Evolutionary conservation across 1,140 invertebrate species (phyloP), one percentile per base, ranked within the genome.

Genomic region (Neodiprion virginianus): DNA sequence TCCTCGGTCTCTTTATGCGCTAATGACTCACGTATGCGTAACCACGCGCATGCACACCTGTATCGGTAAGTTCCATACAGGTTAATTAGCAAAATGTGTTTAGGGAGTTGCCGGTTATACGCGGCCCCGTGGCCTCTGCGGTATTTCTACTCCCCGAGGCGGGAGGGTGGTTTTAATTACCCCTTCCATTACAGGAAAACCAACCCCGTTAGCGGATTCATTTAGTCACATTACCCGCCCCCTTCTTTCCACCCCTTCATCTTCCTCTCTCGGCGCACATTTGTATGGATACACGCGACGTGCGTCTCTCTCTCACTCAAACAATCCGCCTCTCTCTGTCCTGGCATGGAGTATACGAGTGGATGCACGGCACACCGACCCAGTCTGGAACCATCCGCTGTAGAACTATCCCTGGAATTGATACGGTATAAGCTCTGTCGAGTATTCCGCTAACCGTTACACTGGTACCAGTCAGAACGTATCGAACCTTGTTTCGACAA

Each of bases 171-270:
- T 83, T 84, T 85, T 85, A 85, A 84, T 84, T 85, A 84, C 81
- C 84, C 82, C 81, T 83, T 79, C 83, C 83, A 86, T 82, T 81
- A 77, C 71, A 61, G 74, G 75, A 74, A 79, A 79, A 80, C 81
- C 82, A 83, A 84, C 82, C 78, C 82, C 82, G 81, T 84, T 83
- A 84, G 78, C 78, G 83, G 83, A 86, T 86, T 84, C 84, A 83
- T 86, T 86, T 86, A 84, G 82, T 86, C 83, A 80, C 83, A 81
- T 83, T 83, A 83, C 79, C 75, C 75, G 71, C 75, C 76, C 76
- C 72, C 48, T 71, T 40, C 28, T 5, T 40, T 40, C 28, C 28
- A 40, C 28, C 28, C 28, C 28, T 40, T 5, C 28, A 40, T 40
- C 28, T 40, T 40, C 28, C 28, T 40, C 28, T 40, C 28, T 40